phyloP scores from a whole-genome alignment of 1,140 invertebrate genomes.

The Cheumatopsyche charites region DNA sequence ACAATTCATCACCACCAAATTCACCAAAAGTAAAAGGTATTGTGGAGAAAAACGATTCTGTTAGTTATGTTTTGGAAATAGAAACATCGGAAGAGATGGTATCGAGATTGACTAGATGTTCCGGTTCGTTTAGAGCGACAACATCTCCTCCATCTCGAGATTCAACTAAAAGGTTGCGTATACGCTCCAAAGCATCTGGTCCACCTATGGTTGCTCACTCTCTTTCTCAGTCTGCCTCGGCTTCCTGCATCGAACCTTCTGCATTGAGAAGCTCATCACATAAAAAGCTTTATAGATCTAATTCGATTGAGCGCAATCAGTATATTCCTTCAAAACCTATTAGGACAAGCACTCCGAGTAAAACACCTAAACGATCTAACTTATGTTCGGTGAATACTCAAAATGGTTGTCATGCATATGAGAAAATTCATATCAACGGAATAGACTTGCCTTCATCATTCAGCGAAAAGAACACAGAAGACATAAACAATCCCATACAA shows the following conservation, averaged over 20 bases:
- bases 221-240: conserved; percentile 63
- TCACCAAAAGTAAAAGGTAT: conserved; percentile 76
- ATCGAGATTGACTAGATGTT: conserved; percentile 63
- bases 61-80: conserved; percentile 82
- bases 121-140: conserved; percentile 61
- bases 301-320: conserved; percentile 43
- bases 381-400: not conserved
- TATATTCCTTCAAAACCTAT: not conserved
- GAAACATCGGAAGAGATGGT: conserved; percentile 68
- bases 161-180: conserved; percentile 39
- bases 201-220: conserved; percentile 58
- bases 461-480: not conserved
- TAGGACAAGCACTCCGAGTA: conserved; percentile 41
- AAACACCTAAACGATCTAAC: not conserved
- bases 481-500: not conserved
- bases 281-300: conserved; percentile 43
- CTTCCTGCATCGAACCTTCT: conserved; percentile 52
- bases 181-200: conserved; percentile 51
- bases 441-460: not conserved
- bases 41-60: conserved; percentile 81
- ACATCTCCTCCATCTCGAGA: conserved; percentile 54
- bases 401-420: not conserved
- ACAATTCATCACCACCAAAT: conserved; percentile 61
- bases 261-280: conserved; percentile 28
- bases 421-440: not conserved